Conservation (phyloP, 1,140 invertebrate species). For the Choristoneura fumiferana region DNA sequence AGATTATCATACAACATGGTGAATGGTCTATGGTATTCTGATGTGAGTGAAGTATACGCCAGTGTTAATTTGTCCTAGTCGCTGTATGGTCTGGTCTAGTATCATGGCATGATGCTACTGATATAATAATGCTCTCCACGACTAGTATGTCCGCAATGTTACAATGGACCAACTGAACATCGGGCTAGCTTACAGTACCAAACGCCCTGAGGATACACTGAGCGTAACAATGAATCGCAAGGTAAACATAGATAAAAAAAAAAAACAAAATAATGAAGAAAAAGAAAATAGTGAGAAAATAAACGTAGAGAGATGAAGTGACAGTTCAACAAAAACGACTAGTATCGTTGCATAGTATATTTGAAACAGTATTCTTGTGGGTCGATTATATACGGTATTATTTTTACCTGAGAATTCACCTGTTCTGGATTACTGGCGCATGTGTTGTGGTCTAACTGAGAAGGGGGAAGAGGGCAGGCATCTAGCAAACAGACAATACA, state of each 20-base stretch:
- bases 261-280: slow-evolving; percentile 47
- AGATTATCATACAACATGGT: slow-evolving; percentile 50
- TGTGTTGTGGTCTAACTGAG: slow-evolving; percentile 83
- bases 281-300: slow-evolving; percentile 55
- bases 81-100: slow-evolving; percentile 66
- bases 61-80: slow-evolving; percentile 70
- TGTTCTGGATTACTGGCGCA: slow-evolving; percentile 79
- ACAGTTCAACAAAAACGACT: slow-evolving; percentile 66
- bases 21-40: slow-evolving; percentile 63
- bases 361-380: slow-evolving; percentile 70
- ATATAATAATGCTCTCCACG: slow-evolving; percentile 45
- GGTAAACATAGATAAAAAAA: slow-evolving; percentile 42
- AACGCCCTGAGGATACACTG: slow-evolving; percentile 53
- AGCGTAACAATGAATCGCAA: slow-evolving; percentile 61
- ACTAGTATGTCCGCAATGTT: slow-evolving; percentile 24
- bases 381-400: slow-evolving; percentile 71
- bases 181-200: slow-evolving; percentile 28
- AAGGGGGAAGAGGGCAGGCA: slow-evolving; percentile 83
- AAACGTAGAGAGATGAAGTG: slow-evolving; percentile 72
- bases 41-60: slow-evolving; percentile 74
- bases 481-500: slow-evolving; percentile 81
- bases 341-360: slow-evolving; percentile 71
- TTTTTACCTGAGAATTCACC: slow-evolving; percentile 79
- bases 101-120: slow-evolving; percentile 67
- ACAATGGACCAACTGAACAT: slow-evolving; percentile 39